Conservation (phyloP, 2,113 vertebrate genomes). For the Aptenodytes forsteri region DNA sequence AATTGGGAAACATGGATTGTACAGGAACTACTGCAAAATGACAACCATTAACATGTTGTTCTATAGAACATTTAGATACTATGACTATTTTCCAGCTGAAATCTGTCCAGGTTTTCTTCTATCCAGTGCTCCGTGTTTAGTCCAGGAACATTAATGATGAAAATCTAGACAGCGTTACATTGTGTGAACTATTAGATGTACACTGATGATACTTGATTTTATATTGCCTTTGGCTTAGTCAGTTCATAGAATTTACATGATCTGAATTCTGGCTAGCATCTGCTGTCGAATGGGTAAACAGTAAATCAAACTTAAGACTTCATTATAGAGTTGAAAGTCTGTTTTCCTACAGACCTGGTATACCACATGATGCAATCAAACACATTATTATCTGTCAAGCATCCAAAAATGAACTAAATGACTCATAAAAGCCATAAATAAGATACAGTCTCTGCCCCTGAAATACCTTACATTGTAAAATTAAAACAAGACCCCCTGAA, state of each 20-base stretch:
- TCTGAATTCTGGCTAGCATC: conserved; percentile 49
- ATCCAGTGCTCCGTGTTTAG: conserved; percentile 30
- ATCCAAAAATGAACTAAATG: conserved; percentile 31
- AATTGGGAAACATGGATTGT: conserved; percentile 4
- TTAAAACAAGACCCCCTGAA: neutral
- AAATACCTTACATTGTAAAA: neutral
- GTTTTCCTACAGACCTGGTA: conserved; percentile 35
- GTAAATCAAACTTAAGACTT: conserved; percentile 52
- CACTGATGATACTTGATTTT: conserved; percentile 46
- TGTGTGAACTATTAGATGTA: conserved; percentile 67
- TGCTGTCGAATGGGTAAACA: conserved; percentile 43
- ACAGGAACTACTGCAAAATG: conserved; percentile 42
- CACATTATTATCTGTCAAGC: conserved; percentile 29
- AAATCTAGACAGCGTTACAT: conserved; percentile 73
- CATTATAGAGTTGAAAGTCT: conserved; percentile 18
- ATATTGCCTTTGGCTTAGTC: conserved; percentile 70
- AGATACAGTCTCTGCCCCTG: neutral
- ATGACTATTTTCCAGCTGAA: conserved; percentile 68
- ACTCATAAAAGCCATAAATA: conserved; percentile 48
- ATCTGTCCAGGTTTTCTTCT: conserved; percentile 55
- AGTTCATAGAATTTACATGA: conserved; percentile 41
- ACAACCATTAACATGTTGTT: conserved; percentile 58
- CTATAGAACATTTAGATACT: conserved; percentile 51
- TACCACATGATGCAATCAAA: conserved; percentile 50
- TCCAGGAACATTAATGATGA: conserved; percentile 71